These are phyloP conservation scores for Emmelina monodactyla DNA, from an alignment of 2,888 invertebrate species.

Conservation along the genomic window DNA sequence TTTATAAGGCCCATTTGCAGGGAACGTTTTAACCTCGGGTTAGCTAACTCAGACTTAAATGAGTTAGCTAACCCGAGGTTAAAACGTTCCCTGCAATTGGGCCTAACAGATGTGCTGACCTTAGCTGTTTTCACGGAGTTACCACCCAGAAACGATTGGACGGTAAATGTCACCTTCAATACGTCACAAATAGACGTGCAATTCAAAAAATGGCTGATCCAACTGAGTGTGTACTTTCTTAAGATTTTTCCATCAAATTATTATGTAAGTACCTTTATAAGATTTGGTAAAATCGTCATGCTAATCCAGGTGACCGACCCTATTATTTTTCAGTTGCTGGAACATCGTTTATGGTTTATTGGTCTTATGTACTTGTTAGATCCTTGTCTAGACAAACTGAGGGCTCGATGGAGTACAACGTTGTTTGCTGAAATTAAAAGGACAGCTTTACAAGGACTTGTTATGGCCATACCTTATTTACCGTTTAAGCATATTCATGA, in stretches of 20 bases:
- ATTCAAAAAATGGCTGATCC: conserved; percentile 42
- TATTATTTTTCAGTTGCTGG: conserved; percentile 29
- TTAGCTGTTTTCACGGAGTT: conserved; percentile 42
- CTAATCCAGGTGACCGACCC: too few relatives aligned
- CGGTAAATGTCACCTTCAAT: conserved; percentile 28
- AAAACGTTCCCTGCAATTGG: too few relatives aligned
- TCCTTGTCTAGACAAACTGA: conserved; percentile 32
- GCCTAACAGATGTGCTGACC: conserved; percentile 36
- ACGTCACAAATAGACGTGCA: conserved; percentile 31
- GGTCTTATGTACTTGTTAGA: conserved; percentile 47
- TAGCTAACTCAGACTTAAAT: too few relatives aligned
- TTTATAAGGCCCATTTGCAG: too few relatives aligned
- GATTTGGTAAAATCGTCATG: too few relatives aligned
- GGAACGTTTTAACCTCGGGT: too few relatives aligned
- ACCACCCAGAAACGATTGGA: conserved; percentile 34
- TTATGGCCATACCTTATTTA: conserved; percentile 27
- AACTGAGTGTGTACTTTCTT: conserved; percentile 32
- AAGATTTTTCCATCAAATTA: conserved; percentile 31
- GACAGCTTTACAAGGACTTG: conserved; percentile 36
- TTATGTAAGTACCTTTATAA: conserved; percentile 35
- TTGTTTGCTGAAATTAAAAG: conserved; percentile 39
- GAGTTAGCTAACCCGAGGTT: too few relatives aligned
- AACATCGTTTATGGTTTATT: conserved; percentile 33
- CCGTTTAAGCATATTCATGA: conserved; percentile 21
- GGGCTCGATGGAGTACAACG: conserved; percentile 32